phyloP scores from a whole-genome alignment of 2,113 vertebrate genomes.

The Bubo scandiacus region DNA sequence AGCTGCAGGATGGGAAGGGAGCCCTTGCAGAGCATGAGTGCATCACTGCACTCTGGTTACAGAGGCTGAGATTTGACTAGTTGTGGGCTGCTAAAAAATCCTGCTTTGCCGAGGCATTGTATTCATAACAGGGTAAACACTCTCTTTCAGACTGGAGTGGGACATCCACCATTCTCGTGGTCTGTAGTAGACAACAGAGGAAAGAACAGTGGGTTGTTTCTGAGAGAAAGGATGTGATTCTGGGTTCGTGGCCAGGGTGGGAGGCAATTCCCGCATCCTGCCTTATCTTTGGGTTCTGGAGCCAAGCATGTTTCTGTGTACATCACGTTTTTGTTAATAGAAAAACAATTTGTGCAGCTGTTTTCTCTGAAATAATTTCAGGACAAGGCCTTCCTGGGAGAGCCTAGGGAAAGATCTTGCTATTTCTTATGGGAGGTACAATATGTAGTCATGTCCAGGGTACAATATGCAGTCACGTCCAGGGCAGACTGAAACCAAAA shows the following conservation, averaged over 20 bases:
- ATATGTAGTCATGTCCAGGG: not conserved
- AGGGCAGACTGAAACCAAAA: not conserved
- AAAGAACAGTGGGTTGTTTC: not conserved
- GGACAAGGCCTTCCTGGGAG: not conserved
- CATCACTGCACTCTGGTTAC: not conserved
- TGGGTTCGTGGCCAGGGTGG: slow-evolving; percentile 1
- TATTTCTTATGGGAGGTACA: not conserved
- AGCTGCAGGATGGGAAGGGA: not conserved
- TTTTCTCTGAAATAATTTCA: not conserved
- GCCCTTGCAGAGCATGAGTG: not conserved
- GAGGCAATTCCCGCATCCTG: slow-evolving; percentile 44
- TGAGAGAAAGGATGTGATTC: slow-evolving; percentile 46
- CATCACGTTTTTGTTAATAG: not conserved
- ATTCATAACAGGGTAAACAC: not conserved
- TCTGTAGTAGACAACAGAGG: not conserved
- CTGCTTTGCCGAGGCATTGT: not conserved
- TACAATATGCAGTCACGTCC: not conserved
- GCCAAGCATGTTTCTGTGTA: not conserved
- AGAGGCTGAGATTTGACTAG: not conserved
- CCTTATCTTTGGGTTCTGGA: not conserved
- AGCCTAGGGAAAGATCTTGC: not conserved
- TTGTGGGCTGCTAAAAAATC: not conserved
- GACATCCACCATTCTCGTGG: not conserved
- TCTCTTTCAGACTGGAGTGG: not conserved
- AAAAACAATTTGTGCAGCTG: not conserved